Evolutionary conservation across 2,113 vertebrate species (phyloP), one percentile per base, ranked within the genome.

Genomic region (Hipposideros armiger): DNA sequence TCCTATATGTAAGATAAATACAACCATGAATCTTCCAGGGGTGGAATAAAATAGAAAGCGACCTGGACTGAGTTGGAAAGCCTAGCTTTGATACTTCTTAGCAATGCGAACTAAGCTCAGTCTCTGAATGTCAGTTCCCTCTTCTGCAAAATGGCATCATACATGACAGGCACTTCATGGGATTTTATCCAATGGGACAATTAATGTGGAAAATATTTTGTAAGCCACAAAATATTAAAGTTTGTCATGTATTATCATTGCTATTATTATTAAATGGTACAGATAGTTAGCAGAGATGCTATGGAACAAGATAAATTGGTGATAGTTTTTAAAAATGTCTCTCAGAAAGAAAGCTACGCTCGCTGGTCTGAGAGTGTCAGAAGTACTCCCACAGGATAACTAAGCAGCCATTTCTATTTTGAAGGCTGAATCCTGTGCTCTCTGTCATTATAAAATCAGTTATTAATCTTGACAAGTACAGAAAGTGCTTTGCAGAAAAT

Each of bases 401-500:
- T 81, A 85, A 64, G 52, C 5, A 89, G 45, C 45, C 62, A 86
- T 80, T 93, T 94, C 66, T 95, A 69, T 54, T 70, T 69, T 87
- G 64, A 95, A 95, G 81, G 66, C 30, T 92, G 58, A 90, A 90
- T 95, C 92, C 87, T 87, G n/a, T 52, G 66, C 36, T 81, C 5
- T 78, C 42, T 78, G 62, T 88, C 76, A 72, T 91, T 90, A 77
- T 50, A 95, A 92, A 96, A 69, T 0, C 69, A 88, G 67, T 64
- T 96, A 96, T 40, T 92, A 92, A 64, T 94, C 77, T 92, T 95
- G 47, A 91, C 47, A 96, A 62, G 76, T 73, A 77, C 50, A 94
- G 22, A 94, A 87, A 16, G 50, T 69, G 7, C 47, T 94, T 67
- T 54, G 50, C 16, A 82, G 94, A 85, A 92, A 94, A 91, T 19